Conservation (phyloP, 1,140 invertebrate genomes). For the Brachionus angularis region DNA sequence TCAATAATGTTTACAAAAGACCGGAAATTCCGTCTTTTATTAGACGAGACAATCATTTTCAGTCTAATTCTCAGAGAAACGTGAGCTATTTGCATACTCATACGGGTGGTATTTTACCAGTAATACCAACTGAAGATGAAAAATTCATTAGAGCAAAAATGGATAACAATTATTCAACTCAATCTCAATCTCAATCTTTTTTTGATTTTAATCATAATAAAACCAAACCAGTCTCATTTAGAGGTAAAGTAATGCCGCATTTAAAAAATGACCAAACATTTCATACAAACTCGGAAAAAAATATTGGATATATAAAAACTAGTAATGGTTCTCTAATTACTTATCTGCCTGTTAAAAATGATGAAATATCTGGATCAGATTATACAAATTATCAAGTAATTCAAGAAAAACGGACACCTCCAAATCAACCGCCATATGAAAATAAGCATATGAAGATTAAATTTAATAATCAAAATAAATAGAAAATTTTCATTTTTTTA, state of each 20-base stretch:
- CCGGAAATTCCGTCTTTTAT: constrained; percentile 32
- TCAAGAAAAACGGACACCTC: no score
- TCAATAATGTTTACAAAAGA: constrained; percentile 9
- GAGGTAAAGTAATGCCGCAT: constrained; percentile 3
- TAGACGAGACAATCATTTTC: constrained; percentile 33
- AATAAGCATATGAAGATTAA: no score
- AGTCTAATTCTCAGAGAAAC: constrained; percentile 37
- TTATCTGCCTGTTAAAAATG: constrained; percentile 12
- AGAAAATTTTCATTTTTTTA: no score
- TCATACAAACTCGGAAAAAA: constrained; percentile 12
- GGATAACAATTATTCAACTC: background rate
- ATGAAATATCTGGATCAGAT: no score
- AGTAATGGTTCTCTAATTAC: background rate
- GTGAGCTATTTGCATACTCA: constrained; percentile 25
- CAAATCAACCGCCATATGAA: no score
- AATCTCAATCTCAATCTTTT: background rate
- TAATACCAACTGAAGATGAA: background rate
- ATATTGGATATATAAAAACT: constrained; percentile 17
- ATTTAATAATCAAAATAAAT: no score
- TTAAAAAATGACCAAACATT: background rate
- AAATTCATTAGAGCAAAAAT: background rate
- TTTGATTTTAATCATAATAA: background rate
- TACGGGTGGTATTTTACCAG: constrained; percentile 2
- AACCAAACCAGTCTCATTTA: background rate
- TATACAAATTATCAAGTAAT: no score